Evolutionary conservation across 1,140 invertebrate species (phyloP).

Genomic region (Cyclargus thomasi): DNA sequence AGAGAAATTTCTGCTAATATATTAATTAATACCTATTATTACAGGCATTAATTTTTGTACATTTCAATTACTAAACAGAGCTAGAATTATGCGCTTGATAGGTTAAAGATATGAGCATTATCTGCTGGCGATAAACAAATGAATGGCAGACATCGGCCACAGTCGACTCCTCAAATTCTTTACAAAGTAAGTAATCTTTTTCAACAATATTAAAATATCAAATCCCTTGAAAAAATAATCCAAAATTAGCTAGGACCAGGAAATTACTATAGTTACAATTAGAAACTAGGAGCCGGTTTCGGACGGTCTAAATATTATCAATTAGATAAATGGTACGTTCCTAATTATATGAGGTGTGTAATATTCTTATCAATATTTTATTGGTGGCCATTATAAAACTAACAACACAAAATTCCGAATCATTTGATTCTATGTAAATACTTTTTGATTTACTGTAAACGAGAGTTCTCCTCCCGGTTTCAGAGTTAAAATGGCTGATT

Average conservation of each 20-base stretch:
- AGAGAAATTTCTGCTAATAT: no score
- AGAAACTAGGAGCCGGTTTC: background rate
- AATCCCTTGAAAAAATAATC: background rate
- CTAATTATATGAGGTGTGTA: background rate
- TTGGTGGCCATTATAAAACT: background rate
- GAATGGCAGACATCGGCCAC: conserved; percentile 37
- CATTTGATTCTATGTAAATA: no score
- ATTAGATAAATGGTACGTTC: background rate
- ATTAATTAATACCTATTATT: no score
- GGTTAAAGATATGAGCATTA: background rate
- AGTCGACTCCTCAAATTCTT: conserved; percentile 40
- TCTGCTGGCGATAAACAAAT: conserved; percentile 18
- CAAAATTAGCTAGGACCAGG: background rate
- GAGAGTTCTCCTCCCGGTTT: no score
- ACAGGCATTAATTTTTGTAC: no score
- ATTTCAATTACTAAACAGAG: background rate
- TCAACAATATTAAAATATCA: background rate
- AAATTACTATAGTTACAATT: no score
- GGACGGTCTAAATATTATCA: background rate
- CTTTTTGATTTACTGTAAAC: background rate
- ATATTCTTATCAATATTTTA: background rate
- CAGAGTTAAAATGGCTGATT: conserved; percentile 30
- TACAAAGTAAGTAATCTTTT: conserved; percentile 31
- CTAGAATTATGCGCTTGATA: background rate
- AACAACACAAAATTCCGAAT: background rate